These are phyloP conservation scores for cat (Felis catus) DNA, from an alignment of 2,113 vertebrate genomes.

Conservation along the genomic window DNA sequence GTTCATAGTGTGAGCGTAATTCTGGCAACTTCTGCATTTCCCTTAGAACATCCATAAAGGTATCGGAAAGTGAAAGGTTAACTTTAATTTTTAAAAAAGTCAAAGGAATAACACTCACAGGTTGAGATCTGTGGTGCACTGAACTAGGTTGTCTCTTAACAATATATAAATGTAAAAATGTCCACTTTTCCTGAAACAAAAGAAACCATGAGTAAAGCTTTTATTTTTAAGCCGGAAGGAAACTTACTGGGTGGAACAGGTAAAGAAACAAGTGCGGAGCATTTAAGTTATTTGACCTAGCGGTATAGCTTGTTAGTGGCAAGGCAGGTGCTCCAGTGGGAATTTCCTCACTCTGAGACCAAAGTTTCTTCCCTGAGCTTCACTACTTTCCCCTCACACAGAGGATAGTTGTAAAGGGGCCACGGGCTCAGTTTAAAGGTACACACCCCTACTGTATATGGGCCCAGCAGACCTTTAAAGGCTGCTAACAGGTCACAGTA, in stretches of 20 bases:
- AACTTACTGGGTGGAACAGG: neutral
- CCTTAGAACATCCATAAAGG: neutral
- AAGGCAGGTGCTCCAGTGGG: neutral
- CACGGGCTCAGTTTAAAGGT: neutral
- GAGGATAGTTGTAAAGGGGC: neutral
- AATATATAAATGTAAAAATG: neutral
- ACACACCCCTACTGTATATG: neutral
- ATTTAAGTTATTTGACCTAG: neutral
- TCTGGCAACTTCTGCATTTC: constrained; percentile 13
- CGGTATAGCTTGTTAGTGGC: neutral
- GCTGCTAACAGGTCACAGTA: neutral
- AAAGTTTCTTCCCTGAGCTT: neutral
- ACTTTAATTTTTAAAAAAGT: neutral
- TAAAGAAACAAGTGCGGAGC: neutral
- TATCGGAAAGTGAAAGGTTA: neutral
- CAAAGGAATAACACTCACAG: neutral
- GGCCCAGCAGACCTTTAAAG: neutral
- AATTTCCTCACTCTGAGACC: neutral
- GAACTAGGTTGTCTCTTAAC: neutral
- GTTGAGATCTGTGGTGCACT: neutral
- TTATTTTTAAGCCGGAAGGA: neutral
- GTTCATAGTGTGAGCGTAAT: neutral
- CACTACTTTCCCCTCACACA: neutral
- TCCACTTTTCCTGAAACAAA: neutral
- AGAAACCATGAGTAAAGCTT: neutral